Base-by-base conservation (phyloP, 2,113 vertebrate genomes). In the Panthera leo region DNA sequence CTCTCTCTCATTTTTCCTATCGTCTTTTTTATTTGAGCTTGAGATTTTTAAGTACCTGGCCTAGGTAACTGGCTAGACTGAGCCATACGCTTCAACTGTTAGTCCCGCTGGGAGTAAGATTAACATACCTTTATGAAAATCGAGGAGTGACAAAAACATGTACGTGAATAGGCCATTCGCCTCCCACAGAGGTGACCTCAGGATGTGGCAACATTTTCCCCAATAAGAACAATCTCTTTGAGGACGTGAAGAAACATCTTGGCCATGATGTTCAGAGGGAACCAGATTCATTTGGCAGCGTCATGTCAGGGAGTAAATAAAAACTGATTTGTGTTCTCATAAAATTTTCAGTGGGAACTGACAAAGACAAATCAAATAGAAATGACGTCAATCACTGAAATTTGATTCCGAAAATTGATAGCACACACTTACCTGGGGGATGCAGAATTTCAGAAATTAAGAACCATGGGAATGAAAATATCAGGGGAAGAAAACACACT, bases 401-500 rank as follows among this genome's bases (percentile, higher is more conserved):
- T 89, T 48, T 88, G 21, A 89, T 58, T 85, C 58, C 94, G 51
- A 55, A 92, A 88, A 91, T 23, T 78, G 71, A 61, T 86, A 58
- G 15, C 9, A 51, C 3, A 5, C 23, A 63, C 13, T 91, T 76
- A 55, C 36, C 68, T 45, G 89, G 55, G 68, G 36, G 34, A 79
- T 23, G 27, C 14, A 67, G 53, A 80, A 92, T 55, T 85, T 94
- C 23, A 89, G 79, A 93, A 94, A 65, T 68, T 36, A 88, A 58
- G 42, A 71, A 73, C 31, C 13, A 25, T 12, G 9, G 63, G 31
- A 71, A 92, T 68, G 18, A 67, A 84, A 96, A 71, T 23, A 63
- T 45, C 51, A 79, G 39, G 19, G 58, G 3, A 82, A 87, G 61
- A 87, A 82, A 75, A 71, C 4, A 5, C 23, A 83, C n/a, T n/a